These are phyloP conservation scores for Ephialtes manifestator DNA, from an alignment of 2,888 invertebrate species.

Conservation along the genomic window DNA sequence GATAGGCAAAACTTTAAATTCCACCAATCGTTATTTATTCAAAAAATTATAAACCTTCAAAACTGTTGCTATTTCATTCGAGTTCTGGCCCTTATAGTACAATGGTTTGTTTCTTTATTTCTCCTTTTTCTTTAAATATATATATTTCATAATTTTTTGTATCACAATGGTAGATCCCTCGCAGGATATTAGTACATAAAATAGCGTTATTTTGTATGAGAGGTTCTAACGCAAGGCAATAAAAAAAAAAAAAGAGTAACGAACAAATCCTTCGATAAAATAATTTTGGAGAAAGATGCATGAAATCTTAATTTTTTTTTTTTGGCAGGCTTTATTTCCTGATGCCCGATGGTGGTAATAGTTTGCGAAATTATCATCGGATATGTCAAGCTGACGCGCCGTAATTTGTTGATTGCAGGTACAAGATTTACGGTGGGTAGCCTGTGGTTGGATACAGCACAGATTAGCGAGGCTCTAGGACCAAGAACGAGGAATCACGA, in stretches of 20 bases:
- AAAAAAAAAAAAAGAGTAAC: constrained; percentile 4
- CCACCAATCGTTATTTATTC: constrained; percentile 25
- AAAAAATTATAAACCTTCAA: not conserved
- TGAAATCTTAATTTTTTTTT: not conserved
- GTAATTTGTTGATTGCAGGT: constrained; percentile 31
- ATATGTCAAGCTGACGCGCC: constrained; percentile 2
- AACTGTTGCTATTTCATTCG: not conserved
- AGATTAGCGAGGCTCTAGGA: not conserved
- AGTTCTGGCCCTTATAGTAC: not conserved
- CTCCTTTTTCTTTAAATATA: not conserved
- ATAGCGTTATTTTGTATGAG: constrained; percentile 8
- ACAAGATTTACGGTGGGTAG: constrained; percentile 7
- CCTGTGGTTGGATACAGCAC: constrained; percentile 9
- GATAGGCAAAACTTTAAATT: not conserved
- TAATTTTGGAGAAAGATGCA: constrained; percentile 1
- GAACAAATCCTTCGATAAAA: not conserved
- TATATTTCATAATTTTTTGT: not conserved
- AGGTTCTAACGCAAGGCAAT: not conserved
- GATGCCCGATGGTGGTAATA: not conserved
- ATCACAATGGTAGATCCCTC: not conserved
- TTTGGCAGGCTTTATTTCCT: not conserved
- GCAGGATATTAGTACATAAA: not conserved
- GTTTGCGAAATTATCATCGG: not conserved
- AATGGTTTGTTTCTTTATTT: not conserved
- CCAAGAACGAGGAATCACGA: constrained; percentile 40